Base-by-base conservation (phyloP, 1,140 invertebrate species). In the Habropoda laboriosa region DNA sequence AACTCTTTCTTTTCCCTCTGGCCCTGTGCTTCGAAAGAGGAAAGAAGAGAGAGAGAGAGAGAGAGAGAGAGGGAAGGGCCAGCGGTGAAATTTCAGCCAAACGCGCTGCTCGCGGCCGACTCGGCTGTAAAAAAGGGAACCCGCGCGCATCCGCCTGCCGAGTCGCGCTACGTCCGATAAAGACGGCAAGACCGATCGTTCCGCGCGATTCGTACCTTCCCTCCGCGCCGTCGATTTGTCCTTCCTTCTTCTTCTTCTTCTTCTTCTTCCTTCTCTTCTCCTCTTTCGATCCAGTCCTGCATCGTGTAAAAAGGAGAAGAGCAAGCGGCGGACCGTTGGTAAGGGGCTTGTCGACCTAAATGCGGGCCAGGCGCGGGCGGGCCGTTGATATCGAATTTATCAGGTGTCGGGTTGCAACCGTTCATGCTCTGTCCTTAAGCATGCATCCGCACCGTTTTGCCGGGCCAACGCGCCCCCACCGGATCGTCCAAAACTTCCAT, bases 371-470 rank as follows among this genome's bases (percentile, higher is more conserved):
- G 77, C 88, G 86, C 86, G 85, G 87, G 85, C 86, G 88, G 79
- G 80, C 86, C 81, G 88, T 87, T 89, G 89, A 92, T 92, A 92
- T 92, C 90, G 88, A 91, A 90, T 92, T 92, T 91, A 92, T 91
- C 89, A 87, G 87, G 88, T 90, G 89, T 90, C 86, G 82, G 85
- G 87, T 92, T 92, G 87, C 81, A 80, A 87, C 85, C 79, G 85
- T 86, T 87, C 73, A 83, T 87, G 81, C 82, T 84, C 75, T 87
- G 85, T 87, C 82, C 82, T 87, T 79, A 80, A 85, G 81, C 84
- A 86, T 83, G 83, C 83, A 87, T 86, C 86, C 78, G 77, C 61
- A 73, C 77, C 88, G 86, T 89, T 90, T 90, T 89, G 87, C 80
- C 86, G 84, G 80, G 82, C 83, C 88, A 90, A 90, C 89, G 88